These are phyloP conservation scores for Pseudorasbora parva DNA, from an alignment of 2,113 vertebrate genomes.

Conservation along the genomic window DNA sequence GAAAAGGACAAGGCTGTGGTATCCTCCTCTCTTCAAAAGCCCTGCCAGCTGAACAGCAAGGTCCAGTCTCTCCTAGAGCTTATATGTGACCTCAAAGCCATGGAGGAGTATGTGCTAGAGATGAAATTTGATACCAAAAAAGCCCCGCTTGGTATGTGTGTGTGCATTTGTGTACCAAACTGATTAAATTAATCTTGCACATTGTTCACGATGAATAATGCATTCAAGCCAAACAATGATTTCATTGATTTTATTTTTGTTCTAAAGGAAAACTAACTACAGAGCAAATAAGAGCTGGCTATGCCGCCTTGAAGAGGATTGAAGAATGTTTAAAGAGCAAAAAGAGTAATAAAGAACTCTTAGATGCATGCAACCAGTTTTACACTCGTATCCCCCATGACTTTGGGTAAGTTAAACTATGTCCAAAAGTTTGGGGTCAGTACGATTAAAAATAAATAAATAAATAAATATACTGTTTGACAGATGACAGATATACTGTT, in stretches of 20 bases:
- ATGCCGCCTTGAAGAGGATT: conserved; percentile 82
- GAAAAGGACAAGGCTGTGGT: conserved; percentile 46
- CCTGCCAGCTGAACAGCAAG: conserved; percentile 75
- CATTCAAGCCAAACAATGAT: not conserved
- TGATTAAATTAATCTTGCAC: not conserved
- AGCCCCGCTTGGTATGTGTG: conserved; percentile 83
- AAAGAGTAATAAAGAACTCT: conserved; percentile 67
- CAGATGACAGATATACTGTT: too few relatives aligned
- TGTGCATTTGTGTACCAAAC: not conserved
- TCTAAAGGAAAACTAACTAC: conserved; percentile 85
- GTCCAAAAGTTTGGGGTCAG: not conserved
- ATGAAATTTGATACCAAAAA: conserved; percentile 93
- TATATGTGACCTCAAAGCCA: conserved; percentile 86
- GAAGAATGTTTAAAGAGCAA: conserved; percentile 83
- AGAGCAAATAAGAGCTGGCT: conserved; percentile 87
- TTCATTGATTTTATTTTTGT: too few relatives aligned
- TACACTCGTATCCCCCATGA: conserved; percentile 92
- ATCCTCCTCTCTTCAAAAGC: conserved; percentile 53
- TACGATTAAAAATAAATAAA: not conserved
- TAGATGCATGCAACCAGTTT: conserved; percentile 90
- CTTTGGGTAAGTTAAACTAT: conserved; percentile 80
- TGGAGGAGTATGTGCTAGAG: conserved; percentile 91
- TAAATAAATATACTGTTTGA: too few relatives aligned
- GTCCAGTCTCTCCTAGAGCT: conserved; percentile 84
- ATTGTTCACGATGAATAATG: not conserved